phyloP scores from a whole-genome alignment of 2,113 vertebrate genomes.

The Stegostoma tigrinum region DNA sequence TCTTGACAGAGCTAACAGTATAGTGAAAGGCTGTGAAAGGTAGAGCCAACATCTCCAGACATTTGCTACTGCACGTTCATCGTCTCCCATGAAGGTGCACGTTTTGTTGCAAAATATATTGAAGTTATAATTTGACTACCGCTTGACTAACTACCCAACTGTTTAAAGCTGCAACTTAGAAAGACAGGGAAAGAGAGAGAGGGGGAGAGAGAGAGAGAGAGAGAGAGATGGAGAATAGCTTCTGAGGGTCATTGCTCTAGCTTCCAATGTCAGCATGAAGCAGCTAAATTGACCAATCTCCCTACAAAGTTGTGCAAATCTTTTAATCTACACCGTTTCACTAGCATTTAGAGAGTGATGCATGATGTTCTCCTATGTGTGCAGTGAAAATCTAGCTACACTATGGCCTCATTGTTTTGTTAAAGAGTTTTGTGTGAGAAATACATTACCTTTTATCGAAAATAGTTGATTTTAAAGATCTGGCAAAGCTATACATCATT shows the following conservation, averaged over 20 bases:
- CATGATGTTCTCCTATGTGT: neutral
- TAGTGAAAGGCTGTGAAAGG: neutral
- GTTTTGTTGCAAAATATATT: neutral
- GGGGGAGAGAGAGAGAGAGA: neutral
- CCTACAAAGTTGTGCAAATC: neutral
- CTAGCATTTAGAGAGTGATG: neutral
- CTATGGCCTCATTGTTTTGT: neutral
- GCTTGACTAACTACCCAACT: neutral
- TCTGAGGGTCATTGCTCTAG: neutral
- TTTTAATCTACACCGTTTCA: neutral
- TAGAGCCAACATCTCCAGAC: neutral
- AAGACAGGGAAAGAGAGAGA: neutral
- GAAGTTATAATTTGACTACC: neutral
- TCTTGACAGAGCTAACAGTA: neutral
- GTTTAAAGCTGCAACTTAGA: constrained; percentile 19
- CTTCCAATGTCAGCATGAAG: neutral
- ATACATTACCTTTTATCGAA: neutral
- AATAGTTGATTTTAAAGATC: neutral
- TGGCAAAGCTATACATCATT: neutral
- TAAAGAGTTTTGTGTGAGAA: neutral
- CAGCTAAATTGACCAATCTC: neutral
- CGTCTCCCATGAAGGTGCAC: too few species aligned
- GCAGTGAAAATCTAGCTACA: neutral
- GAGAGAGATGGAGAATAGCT: neutral
- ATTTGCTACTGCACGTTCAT: neutral